A percentile compares a stretch with the other conserved stretches of the same genome.
These are phyloP conservation scores for Harpagoxenus sublaevis DNA, from an alignment of 2,888 invertebrate species.

Conservation along the genomic window DNA sequence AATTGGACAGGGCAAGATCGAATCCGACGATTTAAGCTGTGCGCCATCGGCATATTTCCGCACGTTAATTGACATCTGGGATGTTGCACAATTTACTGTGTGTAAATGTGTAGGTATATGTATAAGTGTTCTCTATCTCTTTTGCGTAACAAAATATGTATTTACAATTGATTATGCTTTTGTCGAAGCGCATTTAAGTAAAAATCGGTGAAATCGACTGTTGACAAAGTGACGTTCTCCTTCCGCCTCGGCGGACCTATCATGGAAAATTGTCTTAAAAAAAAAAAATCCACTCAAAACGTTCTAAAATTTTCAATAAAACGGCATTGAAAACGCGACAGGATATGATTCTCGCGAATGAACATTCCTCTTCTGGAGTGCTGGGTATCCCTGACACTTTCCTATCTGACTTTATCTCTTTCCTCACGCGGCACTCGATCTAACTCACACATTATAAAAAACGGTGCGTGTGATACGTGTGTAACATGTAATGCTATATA, in stretches of 20 bases:
- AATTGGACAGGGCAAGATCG: constrained; percentile 67
- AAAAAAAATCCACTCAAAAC: neutral
- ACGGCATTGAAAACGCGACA: neutral
- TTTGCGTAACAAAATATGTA: neutral
- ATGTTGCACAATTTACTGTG: constrained; percentile 62
- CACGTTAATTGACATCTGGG: constrained; percentile 44
- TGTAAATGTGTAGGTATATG: neutral
- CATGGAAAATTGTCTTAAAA: neutral
- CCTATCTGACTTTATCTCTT: constrained; percentile 26
- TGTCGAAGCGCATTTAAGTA: too few species aligned
- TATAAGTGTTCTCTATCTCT: neutral
- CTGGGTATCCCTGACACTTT: constrained; percentile 31
- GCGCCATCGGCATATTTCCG: constrained; percentile 44
- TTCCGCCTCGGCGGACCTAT: neutral
- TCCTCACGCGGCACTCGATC: constrained; percentile 57
- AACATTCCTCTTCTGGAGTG: constrained; percentile 31
- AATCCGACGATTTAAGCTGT: constrained; percentile 51
- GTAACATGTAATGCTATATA: constrained; percentile 56
- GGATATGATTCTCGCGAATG: neutral
- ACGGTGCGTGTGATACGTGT: constrained; percentile 55
- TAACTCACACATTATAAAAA: constrained; percentile 58
- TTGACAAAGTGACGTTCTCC: neutral
- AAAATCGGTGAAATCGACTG: neutral
- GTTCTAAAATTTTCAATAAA: neutral
- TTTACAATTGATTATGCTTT: neutral